Base-by-base conservation (phyloP, 2,113 vertebrate species). In the Sakesphorus luctuosus region DNA sequence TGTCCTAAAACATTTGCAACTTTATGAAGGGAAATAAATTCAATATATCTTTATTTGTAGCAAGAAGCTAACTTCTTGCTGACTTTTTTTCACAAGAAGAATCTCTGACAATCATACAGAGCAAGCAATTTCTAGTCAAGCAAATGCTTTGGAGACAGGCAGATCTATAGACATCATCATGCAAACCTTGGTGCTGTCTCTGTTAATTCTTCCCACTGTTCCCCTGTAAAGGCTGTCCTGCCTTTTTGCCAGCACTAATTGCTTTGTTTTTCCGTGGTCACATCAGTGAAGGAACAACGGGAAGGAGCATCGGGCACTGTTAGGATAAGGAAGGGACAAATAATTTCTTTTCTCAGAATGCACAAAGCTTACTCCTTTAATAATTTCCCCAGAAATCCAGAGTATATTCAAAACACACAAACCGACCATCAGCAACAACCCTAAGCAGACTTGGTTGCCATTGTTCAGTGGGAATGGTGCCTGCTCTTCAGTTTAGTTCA, bases 171-270 rank as follows among this genome's bases (percentile, higher is more conserved):
- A 35, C 20, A 50, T n/a, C 44, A 50, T 18, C 35, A 43, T 3
- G 2, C 8, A 23, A 1, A 1, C 15, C 3, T 38, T 55, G 20
- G 15, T 61, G 24, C 10, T n/a, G 16, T 11, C 4, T 72, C 26
- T 68, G 20, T n/a, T 55, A 38, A 8, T 35, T 72, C 13, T 78
- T 71, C 33, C 43, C 16, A 56, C 20, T 18, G n/a, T 47, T 9
- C 7, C 15, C 10, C 21, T 5, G 1, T 9, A 49, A 78, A 81
- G n/a, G 17, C 11, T 93, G 4, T 44, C 90, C n/a, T 61, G 58
- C 29, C 16, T 68, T 79, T 92, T 65, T 77, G n/a, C 13, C n/a
- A 52, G 8, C 6, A 25, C 5, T 40, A 11, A 11, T 31, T 66
- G 21, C 38, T 36, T 17, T 3, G 0, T 15, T 73, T 93, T 71